Evolutionary conservation across 1,140 invertebrate genomes (phyloP), one percentile per base, ranked within the genome.

Genomic region (Cyclargus thomasi): DNA sequence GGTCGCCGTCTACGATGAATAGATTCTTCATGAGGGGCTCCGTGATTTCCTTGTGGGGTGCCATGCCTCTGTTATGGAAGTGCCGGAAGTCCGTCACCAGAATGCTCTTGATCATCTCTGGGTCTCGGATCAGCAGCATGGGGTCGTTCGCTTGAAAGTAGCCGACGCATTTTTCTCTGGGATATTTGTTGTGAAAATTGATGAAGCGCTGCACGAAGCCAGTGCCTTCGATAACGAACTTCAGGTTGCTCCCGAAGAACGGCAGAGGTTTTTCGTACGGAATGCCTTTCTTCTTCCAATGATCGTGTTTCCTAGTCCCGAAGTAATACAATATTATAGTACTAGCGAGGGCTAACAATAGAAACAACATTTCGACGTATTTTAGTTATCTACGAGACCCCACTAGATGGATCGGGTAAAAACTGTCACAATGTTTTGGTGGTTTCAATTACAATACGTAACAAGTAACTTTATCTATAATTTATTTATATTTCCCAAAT

Each of bases 241-340:
- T 72, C 7, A 72, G 53, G 35, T 57, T 72, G 22, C 68, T 67
- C 1, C 71, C 71, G 7, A 72, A 57, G 0, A 70, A 65, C 2
- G 47, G 14, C 17, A 72, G 0, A 5, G 71, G 71, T 16, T 67
- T 65, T 39, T 72, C 71, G 17, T 39, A 70, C 18, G 57, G 47
- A 1, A 72, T 59, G 8, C 71, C 71, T 22, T 20, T 72, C 20
- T 70, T 72, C 17, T 63, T 29, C 71, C 71, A 72, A 35, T 72
- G 69, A 20, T 35, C 62, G 20, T 64, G 64, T 22, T 70, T 72
- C n/a, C 68, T 70, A 14, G 62, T 72, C 2, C 71, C 71, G n/a
- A 69, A 72, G 16, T 62, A 65, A n/a, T 72, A 72, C 0, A 72
- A 29, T 39, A 39, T 39, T 47, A 64, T 47, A 11, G 11, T 39